Evolutionary conservation across 64 coral and sea anemone genomes (phyloP).

Genomic region (Exaiptasia diaphana): DNA sequence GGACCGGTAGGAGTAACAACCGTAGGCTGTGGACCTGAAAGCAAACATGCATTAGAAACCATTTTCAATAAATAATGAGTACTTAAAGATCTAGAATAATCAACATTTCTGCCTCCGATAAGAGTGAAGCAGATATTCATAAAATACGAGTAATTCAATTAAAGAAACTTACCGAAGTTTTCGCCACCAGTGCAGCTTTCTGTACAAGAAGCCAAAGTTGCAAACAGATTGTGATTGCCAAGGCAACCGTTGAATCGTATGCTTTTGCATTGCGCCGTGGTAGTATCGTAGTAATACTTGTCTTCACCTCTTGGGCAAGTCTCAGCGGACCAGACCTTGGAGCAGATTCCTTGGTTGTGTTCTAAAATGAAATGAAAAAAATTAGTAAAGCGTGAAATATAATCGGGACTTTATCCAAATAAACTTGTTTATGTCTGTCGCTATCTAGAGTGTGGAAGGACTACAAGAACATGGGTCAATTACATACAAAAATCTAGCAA

Average conservation of each 20-base stretch:
- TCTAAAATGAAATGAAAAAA: not conserved
- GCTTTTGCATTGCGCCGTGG: constrained; percentile 22
- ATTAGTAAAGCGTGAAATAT: not conserved
- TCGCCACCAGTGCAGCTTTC: constrained; percentile 42
- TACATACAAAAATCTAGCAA: no score
- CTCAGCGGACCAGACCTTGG: constrained; percentile 58
- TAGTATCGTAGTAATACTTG: constrained; percentile 55
- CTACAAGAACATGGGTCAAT: no score
- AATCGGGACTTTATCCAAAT: no score
- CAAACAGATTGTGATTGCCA: constrained; percentile 73
- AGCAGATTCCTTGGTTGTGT: constrained; percentile 37
- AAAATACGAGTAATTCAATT: not conserved
- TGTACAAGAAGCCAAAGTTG: constrained; percentile 54
- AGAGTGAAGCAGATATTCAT: not conserved
- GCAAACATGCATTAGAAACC: not conserved
- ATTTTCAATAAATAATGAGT: not conserved
- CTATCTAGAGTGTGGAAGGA: no score
- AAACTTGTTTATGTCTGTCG: no score
- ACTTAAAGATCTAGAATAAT: not conserved
- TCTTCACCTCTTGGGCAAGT: constrained; percentile 53
- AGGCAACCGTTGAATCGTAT: constrained; percentile 67
- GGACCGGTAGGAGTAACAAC: constrained; percentile 66
- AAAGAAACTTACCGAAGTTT: not conserved
- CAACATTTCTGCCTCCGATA: no score
- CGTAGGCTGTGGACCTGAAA: constrained; percentile 60